Evolutionary conservation across 2,888 invertebrate genomes (phyloP).

Genomic region (Hypolimnas misippus): DNA sequence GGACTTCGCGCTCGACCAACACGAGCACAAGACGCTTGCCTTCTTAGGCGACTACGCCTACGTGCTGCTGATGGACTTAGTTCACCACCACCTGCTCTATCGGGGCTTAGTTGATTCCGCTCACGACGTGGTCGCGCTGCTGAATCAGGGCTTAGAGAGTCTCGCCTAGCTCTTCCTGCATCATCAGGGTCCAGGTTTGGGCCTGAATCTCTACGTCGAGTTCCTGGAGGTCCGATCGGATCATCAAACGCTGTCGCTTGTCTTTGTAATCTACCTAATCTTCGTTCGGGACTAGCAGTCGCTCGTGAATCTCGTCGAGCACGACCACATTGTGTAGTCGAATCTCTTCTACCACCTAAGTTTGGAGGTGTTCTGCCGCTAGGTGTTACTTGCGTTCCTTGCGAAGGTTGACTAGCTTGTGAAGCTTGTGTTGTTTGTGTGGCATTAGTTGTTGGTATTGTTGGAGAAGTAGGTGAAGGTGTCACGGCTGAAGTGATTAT

Average conservation of each 20-base stretch:
- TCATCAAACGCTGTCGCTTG: slow-evolving; percentile 96
- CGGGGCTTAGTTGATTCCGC: slow-evolving; percentile 90
- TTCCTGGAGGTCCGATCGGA: slow-evolving; percentile 88
- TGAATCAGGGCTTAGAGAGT: slow-evolving; percentile 95
- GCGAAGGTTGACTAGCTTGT: slow-evolving; percentile 51
- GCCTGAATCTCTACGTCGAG: slow-evolving; percentile 90
- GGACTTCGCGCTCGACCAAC: slow-evolving; percentile 85
- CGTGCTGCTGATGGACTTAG: slow-evolving; percentile 90
- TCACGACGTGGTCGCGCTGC: slow-evolving; percentile 91
- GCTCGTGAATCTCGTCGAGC: slow-evolving; percentile 87
- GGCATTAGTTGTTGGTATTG: slow-evolving; percentile 64
- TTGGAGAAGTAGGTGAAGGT: slow-evolving; percentile 92
- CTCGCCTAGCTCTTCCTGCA: slow-evolving; percentile 90
- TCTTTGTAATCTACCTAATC: slow-evolving; percentile 89
- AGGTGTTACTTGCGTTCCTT: slow-evolving; percentile 60
- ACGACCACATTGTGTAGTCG: slow-evolving; percentile 92
- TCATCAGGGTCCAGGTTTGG: slow-evolving; percentile 94
- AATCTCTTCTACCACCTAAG: slow-evolving; percentile 88
- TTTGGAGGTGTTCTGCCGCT: slow-evolving; percentile 73
- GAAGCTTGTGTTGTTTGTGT: slow-evolving; percentile 60
- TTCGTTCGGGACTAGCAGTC: slow-evolving; percentile 87
- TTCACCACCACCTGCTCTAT: slow-evolving; percentile 91
- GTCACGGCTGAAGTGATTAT: slow-evolving; percentile 93
- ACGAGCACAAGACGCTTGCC: slow-evolving; percentile 91
- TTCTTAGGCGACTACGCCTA: slow-evolving; percentile 87